Base-by-base conservation (phyloP, 2,113 vertebrate genomes). In the Aleadryas rufinucha region DNA sequence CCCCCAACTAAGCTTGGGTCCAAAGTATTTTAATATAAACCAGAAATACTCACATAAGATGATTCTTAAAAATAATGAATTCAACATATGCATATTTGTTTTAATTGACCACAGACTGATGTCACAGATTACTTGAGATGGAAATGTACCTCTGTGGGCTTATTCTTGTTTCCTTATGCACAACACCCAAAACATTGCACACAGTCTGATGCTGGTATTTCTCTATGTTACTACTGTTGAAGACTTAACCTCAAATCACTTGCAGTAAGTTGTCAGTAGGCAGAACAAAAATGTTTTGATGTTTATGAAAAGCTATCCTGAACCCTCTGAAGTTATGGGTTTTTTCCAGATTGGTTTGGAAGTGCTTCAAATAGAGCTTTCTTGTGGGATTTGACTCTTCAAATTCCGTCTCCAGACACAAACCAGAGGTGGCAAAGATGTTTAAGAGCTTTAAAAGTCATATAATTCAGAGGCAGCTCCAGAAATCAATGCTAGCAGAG, bases 271-370 rank as follows among this genome's bases (percentile, higher is more conserved):
- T 79, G 41, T 57, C 69, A 85, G 87, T 79, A 91, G 64, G 80
- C 65, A 91, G 66, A 96, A 76, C 11, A 89, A 72, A 91, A 96
- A 76, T 59, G 66, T 95, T 95, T 96, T 93, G 57, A 95, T 96
- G 87, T 85, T 96, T 90, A 91, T 93, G 74, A 68, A 91, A 91
- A 79, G 45, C 59, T 85, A 78, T 69, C 84, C 65, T 95, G 61
- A 94, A 65, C 37, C 76, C 70, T 96, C 81, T 94, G 91, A 94
- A 94, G 92, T 60, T 59, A n/a, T 15, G 0, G 0, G 3, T 57
- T 87, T 96, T 79, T 82, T 44, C 45, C 57, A 70, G 60, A 84
- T 52, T 86, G 69, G 33, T 84, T 92, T 96, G 89, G 93, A 97
- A 95, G 20, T 64, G 26, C 30, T 95, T 97, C 87, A 96, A 93